Percentiles rank a stretch among this genome's conserved stretches.
These are phyloP conservation scores for Oostethus manadensis DNA, from an alignment of 2,113 vertebrate genomes.

Conservation along the genomic window DNA sequence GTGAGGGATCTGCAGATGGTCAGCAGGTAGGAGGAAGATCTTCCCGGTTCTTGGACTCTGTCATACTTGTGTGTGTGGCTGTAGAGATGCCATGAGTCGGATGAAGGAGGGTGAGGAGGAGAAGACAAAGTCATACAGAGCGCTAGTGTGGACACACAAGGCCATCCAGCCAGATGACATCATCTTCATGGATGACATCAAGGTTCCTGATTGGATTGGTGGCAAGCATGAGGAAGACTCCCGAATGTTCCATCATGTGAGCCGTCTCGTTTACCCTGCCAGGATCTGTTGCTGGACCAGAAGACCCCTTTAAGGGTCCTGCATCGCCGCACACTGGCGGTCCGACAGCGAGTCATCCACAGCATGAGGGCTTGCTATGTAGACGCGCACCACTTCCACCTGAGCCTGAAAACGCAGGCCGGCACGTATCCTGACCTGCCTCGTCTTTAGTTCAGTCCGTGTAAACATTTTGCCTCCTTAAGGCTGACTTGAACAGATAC, in stretches of 20 bases:
- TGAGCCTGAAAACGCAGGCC: conserved; percentile 86
- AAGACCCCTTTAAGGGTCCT: conserved; percentile 93
- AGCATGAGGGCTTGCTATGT: conserved; percentile 78
- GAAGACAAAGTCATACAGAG: conserved; percentile 94
- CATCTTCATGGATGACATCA: conserved; percentile 78
- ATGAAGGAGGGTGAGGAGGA: conserved; percentile 98
- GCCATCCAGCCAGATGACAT: conserved; percentile 78
- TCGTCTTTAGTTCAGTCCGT: not conserved
- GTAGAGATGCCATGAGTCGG: conserved; percentile 86
- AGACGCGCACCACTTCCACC: conserved; percentile 87
- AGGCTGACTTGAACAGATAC: conserved; percentile 74
- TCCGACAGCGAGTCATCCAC: conserved; percentile 83
- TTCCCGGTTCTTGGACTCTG: not conserved
- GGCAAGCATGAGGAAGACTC: not conserved
- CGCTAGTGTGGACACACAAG: conserved; percentile 88
- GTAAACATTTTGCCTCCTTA: conserved; percentile 57
- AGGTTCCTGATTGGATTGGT: conserved; percentile 36
- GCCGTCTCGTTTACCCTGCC: not conserved
- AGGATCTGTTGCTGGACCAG: conserved; percentile 90
- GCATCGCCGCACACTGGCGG: conserved; percentile 85
- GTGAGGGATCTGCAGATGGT: conserved; percentile 95
- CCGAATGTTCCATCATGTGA: too few relatives aligned
- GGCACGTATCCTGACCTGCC: conserved; percentile 86
- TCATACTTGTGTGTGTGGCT: conserved; percentile 24
- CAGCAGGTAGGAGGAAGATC: conserved; percentile 72